These are phyloP conservation scores for Bombus cullumanus DNA, from an alignment of 1,140 invertebrate genomes.

Conservation along the genomic window DNA sequence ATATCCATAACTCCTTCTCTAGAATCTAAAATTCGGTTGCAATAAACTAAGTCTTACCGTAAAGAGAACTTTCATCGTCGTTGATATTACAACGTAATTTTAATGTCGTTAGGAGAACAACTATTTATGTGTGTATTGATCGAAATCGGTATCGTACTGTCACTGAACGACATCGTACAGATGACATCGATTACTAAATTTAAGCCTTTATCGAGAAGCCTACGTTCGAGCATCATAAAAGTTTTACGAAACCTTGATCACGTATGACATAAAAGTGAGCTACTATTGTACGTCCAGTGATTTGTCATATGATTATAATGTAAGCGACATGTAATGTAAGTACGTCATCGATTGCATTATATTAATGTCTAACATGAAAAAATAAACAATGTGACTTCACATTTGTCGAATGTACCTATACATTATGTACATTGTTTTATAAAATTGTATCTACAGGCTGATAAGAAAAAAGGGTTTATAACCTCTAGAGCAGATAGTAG, in stretches of 20 bases:
- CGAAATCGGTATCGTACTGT: not conserved
- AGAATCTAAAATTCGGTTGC: not conserved
- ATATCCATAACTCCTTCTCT: not conserved
- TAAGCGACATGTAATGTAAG: not conserved
- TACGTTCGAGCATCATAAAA: not conserved
- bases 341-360: not conserved
- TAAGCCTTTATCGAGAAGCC: constrained; percentile 1
- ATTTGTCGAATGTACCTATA: not conserved
- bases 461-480: no score
- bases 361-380: not conserved
- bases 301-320: constrained; percentile 19
- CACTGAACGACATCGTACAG: not conserved
- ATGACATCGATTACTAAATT: constrained; percentile 22
- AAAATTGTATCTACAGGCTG: no score
- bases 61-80: not conserved
- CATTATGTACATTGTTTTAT: not conserved
- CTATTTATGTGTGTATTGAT: not conserved
- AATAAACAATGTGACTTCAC: not conserved
- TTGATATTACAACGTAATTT: no score
- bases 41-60: not conserved
- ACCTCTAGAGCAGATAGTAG: no score
- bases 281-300: not conserved
- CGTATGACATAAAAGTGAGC: constrained; percentile 6
- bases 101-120: no score
- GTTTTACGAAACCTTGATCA: constrained; percentile 22